Evolutionary conservation across 2,797 vertebrate genomes (phyloP), one percentile per base, ranked within the genome.

Genomic region (Nyctibius grandis): DNA sequence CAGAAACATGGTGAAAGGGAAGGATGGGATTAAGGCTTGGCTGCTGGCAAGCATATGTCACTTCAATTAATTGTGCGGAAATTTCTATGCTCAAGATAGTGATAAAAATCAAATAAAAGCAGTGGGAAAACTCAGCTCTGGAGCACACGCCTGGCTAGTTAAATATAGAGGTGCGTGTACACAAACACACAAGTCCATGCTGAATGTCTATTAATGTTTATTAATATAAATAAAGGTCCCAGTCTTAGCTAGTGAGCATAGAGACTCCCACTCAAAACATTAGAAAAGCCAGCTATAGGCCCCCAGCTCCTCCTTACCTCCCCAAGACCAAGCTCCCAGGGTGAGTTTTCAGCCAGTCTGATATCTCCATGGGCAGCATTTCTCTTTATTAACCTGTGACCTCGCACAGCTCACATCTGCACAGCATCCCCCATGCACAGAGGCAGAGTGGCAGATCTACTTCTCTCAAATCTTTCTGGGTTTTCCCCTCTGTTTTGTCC

Each of bases 11-110:
- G 91, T 74, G 70, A 93, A 88, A 89, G 59, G 89, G 76, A 91
- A 94, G 83, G 92, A 85, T 42, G 60, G 84, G 93, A 92, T 90
- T 96, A 92, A 48, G 76, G 5, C n/a, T 88, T 88, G 90, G 83
- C 90, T 94, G 85, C 91, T 96, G 88, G 77, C 80, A 92, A 96
- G 93, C 90, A 90, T 84, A 85, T 96, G 95, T 89, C 94, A 65
- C 81, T 79, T 74, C 91, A 96, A 68, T 92, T 95, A 95, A 96
- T 93, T 50, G 91, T 56, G 63, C 2, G 0, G 75, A 96, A 83
- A 86, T 85, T 54, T 91, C 91, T 95, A 0, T 84, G 72, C 64
- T 93, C 57, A 26, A 74, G 72, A 78, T 67, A 93, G 93, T 15
- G 82, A 95, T 87, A 97, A 96, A 97, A 93, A 91, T 86, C 82